Evolutionary conservation across 2,113 vertebrate genomes (phyloP), one percentile per base, ranked within the genome.

Genomic region (Synchiropus splendidus): DNA sequence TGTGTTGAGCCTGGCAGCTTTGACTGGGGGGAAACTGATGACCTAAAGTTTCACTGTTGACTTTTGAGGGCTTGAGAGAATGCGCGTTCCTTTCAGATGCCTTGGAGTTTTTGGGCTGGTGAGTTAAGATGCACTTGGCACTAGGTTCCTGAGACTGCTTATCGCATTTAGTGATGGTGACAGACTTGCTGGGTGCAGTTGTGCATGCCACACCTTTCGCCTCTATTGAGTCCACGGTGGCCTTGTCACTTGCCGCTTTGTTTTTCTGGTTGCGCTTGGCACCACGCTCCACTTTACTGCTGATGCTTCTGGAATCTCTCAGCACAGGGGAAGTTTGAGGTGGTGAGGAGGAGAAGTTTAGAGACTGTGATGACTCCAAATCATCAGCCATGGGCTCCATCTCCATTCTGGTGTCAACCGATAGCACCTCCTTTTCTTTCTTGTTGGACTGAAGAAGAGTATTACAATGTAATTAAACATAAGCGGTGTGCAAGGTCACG

Each of bases 261-360:
- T 65, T 77, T 62, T 83, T 86, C 12, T 66, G 55, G 45, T 81
- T 77, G 5, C 88, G 87, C 64, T 92, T 97, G 18, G 83, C 58
- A n/a, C 85, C 87, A 12, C 86, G 87, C 34, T 85, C 83, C 12
- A 74, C 46, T 88, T 90, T 77, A 70, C 76, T 27, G 45, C 84
- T 56, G 60, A 72, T 14, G 59, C 85, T 59, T 55, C 75, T 79
- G 48, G 79, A n/a, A 12, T 91, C 91, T 1, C 60, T 2, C 9
- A 40, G 58, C 36, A 66, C 64, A 10, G 66, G 45, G 1, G 78
- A 51, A 2, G 45, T 45, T n/a, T 50, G 58, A 11, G 59, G 35
- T 27, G 35, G 58, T 0, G n/a, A 15, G 21, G 52, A 32, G 11
- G 42, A 32, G 9, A 46, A 10, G 44, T 64, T 79, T 37, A 47